Percentiles rank a stretch among this genome's conserved stretches.
phyloP scores from a whole-genome alignment of 2,113 vertebrate genomes.

The Phoxinus phoxinus region DNA sequence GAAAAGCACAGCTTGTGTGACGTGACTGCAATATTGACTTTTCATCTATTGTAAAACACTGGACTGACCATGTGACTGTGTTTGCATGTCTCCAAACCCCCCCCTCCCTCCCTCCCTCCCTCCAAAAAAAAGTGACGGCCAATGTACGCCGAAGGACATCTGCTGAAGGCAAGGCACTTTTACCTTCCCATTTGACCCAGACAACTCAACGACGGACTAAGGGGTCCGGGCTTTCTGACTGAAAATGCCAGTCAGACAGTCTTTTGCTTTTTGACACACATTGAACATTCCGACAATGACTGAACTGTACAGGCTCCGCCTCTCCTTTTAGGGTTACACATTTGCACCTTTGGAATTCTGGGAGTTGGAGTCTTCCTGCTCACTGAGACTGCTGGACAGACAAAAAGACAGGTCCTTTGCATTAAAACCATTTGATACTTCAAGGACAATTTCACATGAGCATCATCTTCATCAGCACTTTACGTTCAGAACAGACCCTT shows the following conservation, averaged over 20 bases:
- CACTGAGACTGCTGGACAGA: conserved; percentile 76
- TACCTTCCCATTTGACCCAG: conserved; percentile 12
- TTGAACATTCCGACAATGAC: conserved; percentile 68
- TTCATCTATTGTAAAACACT: conserved; percentile 63
- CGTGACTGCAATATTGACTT: conserved; percentile 68
- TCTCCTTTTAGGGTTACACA: conserved; percentile 33
- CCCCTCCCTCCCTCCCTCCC: background rate
- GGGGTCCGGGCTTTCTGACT: conserved; percentile 61
- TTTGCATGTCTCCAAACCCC: conserved; percentile 45
- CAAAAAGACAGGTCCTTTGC: conserved; percentile 15
- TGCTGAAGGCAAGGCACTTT: conserved; percentile 61
- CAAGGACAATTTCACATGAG: conserved; percentile 36
- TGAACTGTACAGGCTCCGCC: conserved; percentile 43
- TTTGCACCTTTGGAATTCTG: conserved; percentile 73
- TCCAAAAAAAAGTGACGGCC: conserved; percentile 10
- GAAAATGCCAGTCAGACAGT: conserved; percentile 61
- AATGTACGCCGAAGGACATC: conserved; percentile 57
- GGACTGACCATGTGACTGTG: conserved; percentile 72
- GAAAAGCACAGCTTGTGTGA: conserved; percentile 65
- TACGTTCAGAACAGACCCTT: conserved; percentile 51
- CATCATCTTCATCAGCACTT: conserved; percentile 59
- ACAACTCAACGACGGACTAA: conserved; percentile 39
- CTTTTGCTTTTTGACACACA: conserved; percentile 65
- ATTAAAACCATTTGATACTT: conserved; percentile 37
- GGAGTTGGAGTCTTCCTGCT: conserved; percentile 76